Conservation (phyloP, 2,113 vertebrate species). For the Epinephelus lanceolatus region DNA sequence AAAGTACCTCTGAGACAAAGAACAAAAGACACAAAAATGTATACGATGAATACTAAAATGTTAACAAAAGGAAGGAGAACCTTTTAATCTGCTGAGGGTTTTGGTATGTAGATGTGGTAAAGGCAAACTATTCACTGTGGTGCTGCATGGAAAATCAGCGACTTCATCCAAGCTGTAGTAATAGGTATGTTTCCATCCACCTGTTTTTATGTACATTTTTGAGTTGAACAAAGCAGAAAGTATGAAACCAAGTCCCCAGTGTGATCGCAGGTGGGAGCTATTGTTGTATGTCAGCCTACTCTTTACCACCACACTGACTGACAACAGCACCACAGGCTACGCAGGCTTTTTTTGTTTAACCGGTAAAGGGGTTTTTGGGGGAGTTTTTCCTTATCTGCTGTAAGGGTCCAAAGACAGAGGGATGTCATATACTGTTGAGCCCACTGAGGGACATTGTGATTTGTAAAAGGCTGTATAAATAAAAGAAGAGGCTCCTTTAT, state of each 20-base stretch:
- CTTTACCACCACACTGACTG: not conserved
- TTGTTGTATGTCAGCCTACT: not conserved
- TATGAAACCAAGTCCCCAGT: not conserved
- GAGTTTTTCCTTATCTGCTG: no score
- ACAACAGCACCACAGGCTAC: not conserved
- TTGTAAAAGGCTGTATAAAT: no score
- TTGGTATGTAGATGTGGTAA: not conserved
- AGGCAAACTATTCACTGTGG: not conserved
- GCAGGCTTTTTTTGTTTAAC: no score
- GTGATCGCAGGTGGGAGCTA: not conserved
- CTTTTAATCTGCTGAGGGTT: not conserved
- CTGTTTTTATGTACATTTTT: not conserved
- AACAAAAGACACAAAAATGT: not conserved
- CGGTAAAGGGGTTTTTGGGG: no score
- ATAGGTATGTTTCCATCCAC: not conserved
- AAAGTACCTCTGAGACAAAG: not conserved
- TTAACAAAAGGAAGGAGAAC: not conserved
- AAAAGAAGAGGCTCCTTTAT: no score
- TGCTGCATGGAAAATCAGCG: not conserved
- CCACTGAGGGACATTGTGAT: no score
- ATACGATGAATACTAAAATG: not conserved
- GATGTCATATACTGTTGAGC: no score
- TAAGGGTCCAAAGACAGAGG: no score
- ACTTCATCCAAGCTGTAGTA: not conserved
- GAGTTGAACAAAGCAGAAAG: not conserved